phyloP scores from a whole-genome alignment of 1,140 invertebrate species.

The Ridgeia piscesae region DNA sequence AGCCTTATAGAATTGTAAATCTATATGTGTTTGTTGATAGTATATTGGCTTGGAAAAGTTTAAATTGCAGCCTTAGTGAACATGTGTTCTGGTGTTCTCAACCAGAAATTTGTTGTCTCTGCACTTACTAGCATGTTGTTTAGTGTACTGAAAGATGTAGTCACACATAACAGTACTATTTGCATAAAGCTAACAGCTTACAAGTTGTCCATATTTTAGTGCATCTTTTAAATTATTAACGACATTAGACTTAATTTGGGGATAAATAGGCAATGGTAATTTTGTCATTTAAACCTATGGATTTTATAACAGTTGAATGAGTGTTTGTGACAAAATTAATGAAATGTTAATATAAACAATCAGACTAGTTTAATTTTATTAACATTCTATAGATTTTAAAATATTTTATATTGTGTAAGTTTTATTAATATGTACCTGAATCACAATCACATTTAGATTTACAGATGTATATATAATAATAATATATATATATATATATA shows the following conservation, averaged over 20 bases:
- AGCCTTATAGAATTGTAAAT: background rate
- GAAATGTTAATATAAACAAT: too few species aligned
- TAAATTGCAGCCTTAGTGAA: background rate
- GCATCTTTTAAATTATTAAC: background rate
- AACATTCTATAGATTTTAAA: too few species aligned
- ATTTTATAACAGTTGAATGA: too few species aligned
- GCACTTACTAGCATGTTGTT: background rate
- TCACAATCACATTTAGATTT: too few species aligned
- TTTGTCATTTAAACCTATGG: too few species aligned
- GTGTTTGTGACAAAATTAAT: too few species aligned
- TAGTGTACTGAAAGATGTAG: background rate
- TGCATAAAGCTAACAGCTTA: background rate
- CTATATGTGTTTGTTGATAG: background rate
- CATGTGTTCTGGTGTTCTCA: background rate
- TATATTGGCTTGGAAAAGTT: background rate
- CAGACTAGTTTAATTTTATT: too few species aligned
- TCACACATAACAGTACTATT: background rate
- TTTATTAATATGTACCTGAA: too few species aligned
- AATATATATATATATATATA: too few species aligned
- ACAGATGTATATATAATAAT: too few species aligned
- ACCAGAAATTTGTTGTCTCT: background rate
- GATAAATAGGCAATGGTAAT: too few species aligned
- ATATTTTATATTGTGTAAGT: too few species aligned
- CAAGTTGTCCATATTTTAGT: background rate
- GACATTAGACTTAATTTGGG: background rate